Conservation (phyloP, 2,888 invertebrate genomes). For the Brenthis ino region DNA sequence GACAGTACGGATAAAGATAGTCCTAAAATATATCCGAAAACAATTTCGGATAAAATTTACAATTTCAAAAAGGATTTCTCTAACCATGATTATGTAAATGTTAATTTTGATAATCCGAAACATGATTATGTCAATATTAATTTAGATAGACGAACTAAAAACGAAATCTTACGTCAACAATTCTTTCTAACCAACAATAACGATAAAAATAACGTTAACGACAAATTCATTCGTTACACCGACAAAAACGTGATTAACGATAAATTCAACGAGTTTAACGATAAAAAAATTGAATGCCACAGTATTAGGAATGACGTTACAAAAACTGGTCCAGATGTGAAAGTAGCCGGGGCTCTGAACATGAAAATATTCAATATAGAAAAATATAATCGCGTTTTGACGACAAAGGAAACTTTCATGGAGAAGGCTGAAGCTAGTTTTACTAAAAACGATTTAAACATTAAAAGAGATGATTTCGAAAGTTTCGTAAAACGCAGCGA, state of each 20-base stretch:
- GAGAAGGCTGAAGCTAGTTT: constrained; percentile 69
- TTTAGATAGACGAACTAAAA: constrained; percentile 58
- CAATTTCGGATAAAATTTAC: constrained; percentile 66
- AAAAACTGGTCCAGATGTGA: constrained; percentile 64
- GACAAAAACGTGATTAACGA: constrained; percentile 36
- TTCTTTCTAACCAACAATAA: constrained; percentile 54
- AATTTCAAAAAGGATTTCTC: constrained; percentile 75
- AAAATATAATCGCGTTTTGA: constrained; percentile 69
- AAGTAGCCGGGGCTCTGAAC: constrained; percentile 68
- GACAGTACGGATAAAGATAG: constrained; percentile 40
- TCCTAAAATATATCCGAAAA: constrained; percentile 64
- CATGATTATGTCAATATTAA: constrained; percentile 45
- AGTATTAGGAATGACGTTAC: constrained; percentile 71
- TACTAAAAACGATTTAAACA: constrained; percentile 62
- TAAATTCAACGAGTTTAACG: constrained; percentile 47
- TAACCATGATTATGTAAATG: constrained; percentile 68
- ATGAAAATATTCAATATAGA: constrained; percentile 72
- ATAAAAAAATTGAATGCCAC: constrained; percentile 74
- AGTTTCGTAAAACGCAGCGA: constrained; percentile 76
- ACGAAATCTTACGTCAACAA: constrained; percentile 65
- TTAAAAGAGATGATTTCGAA: constrained; percentile 65
- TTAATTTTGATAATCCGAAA: constrained; percentile 51
- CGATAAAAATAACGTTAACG: constrained; percentile 10
- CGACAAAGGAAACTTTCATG: constrained; percentile 70
- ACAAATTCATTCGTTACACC: constrained; percentile 13